These are phyloP conservation scores for Linyphia triangularis DNA, from an alignment of 2,888 invertebrate genomes.

Conservation along the genomic window DNA sequence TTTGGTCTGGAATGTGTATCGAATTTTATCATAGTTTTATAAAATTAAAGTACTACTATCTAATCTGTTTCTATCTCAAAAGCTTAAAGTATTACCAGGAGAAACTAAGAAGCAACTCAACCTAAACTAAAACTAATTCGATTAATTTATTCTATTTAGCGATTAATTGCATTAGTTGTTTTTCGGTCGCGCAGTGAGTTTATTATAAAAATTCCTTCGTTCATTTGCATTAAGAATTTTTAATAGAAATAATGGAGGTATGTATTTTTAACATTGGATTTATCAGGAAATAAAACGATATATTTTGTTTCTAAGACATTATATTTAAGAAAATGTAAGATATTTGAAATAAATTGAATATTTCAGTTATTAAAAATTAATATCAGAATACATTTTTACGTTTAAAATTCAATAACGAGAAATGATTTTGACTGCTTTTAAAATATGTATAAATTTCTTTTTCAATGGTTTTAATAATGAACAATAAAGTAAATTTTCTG, in stretches of 20 bases:
- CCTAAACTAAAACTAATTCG: not conserved
- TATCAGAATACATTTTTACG: no score
- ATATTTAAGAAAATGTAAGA: no score
- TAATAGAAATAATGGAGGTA: not conserved
- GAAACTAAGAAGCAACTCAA: not conserved
- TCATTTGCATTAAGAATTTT: not conserved
- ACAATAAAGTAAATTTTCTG: no score
- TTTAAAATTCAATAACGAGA: no score
- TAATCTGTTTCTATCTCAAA: not conserved
- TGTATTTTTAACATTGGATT: not conserved
- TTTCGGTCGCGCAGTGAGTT: not conserved
- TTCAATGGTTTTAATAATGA: no score
- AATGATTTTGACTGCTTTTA: no score
- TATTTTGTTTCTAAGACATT: no score
- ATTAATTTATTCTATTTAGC: not conserved
- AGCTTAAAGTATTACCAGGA: not conserved
- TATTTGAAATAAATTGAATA: no score
- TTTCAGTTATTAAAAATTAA: no score
- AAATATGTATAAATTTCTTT: no score
- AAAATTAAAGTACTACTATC: not conserved
- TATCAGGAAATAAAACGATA: no score
- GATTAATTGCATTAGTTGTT: not conserved
- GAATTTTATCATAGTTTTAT: no score
- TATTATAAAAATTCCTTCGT: not conserved
- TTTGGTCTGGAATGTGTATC: not conserved